These are phyloP conservation scores for Oreochromis grahami DNA, from an alignment of 2,797 vertebrate species.

Conservation along the genomic window DNA sequence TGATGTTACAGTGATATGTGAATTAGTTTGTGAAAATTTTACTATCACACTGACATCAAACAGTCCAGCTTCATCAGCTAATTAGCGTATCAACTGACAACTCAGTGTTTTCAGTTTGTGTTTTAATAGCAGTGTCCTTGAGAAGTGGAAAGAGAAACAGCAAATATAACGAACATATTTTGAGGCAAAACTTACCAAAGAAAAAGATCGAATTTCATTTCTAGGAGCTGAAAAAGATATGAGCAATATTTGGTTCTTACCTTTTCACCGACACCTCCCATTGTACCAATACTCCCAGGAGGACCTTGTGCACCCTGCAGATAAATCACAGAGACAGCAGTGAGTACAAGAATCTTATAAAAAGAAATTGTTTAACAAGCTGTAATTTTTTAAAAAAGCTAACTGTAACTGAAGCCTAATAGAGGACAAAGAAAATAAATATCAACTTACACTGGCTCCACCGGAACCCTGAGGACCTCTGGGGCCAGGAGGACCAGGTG, in stretches of 20 bases:
- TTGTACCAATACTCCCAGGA: slow-evolving; percentile 87
- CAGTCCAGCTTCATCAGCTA: neutral
- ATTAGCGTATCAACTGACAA: neutral
- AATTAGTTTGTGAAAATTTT: neutral
- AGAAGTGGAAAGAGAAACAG: neutral
- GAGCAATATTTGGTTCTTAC: slow-evolving; percentile 65
- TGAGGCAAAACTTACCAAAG: neutral
- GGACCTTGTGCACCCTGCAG: slow-evolving; percentile 93
- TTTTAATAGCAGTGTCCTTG: neutral
- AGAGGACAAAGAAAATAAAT: neutral
- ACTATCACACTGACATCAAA: neutral
- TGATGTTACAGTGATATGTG: neutral
- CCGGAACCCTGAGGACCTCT: slow-evolving; percentile 94
- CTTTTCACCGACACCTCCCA: slow-evolving; percentile 94
- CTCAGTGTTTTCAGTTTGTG: neutral
- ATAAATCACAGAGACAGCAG: slow-evolving; percentile 10
- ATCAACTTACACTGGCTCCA: slow-evolving; percentile 89
- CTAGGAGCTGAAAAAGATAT: neutral
- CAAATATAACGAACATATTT: neutral
- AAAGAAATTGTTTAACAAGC: neutral
- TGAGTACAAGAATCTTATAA: neutral
- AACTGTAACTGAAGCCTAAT: neutral
- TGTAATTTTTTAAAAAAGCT: neutral
- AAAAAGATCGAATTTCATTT: neutral
- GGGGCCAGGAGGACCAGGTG: slow-evolving; percentile 95